Conservation (phyloP, 2,888 invertebrate species). For the Sarcophaga rosellei region DNA sequence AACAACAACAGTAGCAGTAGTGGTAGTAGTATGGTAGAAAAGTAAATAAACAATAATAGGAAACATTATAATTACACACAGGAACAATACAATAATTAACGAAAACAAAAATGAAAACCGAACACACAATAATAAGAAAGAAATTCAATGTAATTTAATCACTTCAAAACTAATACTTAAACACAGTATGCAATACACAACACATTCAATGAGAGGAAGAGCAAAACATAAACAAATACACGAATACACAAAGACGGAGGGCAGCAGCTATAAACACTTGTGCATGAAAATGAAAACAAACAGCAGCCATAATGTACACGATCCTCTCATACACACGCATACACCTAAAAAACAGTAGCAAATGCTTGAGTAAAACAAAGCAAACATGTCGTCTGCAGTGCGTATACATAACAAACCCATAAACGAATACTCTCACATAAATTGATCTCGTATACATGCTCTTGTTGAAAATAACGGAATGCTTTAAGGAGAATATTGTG, state of each 20-base stretch:
- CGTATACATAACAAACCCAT: no score
- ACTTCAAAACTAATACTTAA: slow-evolving; percentile 52
- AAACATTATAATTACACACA: not conserved
- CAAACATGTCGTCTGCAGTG: not conserved
- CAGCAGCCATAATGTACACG: not conserved
- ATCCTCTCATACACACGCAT: not conserved
- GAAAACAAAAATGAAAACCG: not conserved
- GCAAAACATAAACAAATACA: slow-evolving; percentile 9
- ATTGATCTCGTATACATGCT: no score
- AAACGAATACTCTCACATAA: no score
- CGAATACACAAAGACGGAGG: slow-evolving; percentile 1
- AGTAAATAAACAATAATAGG: not conserved
- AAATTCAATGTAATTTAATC: slow-evolving; percentile 65
- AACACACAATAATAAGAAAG: not conserved
- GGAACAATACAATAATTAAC: not conserved
- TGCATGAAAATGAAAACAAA: not conserved
- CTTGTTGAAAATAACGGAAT: no score
- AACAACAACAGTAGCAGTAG: no score
- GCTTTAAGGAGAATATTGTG: no score
- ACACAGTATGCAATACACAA: slow-evolving; percentile 8
- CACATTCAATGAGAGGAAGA: not conserved
- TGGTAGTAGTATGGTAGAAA: not conserved
- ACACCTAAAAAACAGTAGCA: not conserved
- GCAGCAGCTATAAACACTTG: slow-evolving; percentile 45
- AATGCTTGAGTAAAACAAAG: not conserved